Base-by-base conservation (phyloP, 2,888 invertebrate genomes). In the Clistopyga incitator region DNA sequence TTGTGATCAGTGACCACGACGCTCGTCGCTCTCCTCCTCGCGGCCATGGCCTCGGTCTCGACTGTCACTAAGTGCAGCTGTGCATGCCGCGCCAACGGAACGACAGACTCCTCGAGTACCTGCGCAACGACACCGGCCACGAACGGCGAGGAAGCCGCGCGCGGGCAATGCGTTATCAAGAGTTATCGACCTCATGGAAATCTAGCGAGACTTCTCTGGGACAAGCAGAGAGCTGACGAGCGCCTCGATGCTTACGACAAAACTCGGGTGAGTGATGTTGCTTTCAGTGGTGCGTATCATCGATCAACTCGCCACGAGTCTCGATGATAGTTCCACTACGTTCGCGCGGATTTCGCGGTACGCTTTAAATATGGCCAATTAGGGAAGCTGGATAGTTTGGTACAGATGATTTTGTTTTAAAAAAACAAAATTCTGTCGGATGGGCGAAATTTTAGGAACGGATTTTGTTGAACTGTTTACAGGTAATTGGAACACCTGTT, bases 181-280 rank as follows among this genome's bases (percentile, higher is more conserved):
- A 87, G 82, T 84, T 96, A 95, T 92, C 94, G 96, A 86, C 96
- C 96, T 67, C 94, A 96, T 89, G 96, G 96, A 87, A 95, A 96
- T 72, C 93, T 97, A 85, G 96, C 97, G 72, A 94, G 96, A 89
- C 95, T 96, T 65, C 93, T 97, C 71, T 96, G 96, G 94, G 95
- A 96, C 88, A 96, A 96, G 92, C 96, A 96, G 89, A 93, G 95
- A 86, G 95, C 95, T 89, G 97, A 97, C 92, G 95, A 95, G 90
- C 95, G 95, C 87, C 94, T 97, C 25, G 94, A 95, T 88, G 94
- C 94, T 68, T 94, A 96, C 91, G 96, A 97, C 92, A 96, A 96
- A 90, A 94, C 94, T 78, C 95, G 95, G 95, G 96, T 96, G 93
- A 95, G 95, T 89, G n/a, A 64, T n/a, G 81, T 47, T 3, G 29